Conservation (phyloP, 2,113 vertebrate species). For the Gila orcuttii region DNA sequence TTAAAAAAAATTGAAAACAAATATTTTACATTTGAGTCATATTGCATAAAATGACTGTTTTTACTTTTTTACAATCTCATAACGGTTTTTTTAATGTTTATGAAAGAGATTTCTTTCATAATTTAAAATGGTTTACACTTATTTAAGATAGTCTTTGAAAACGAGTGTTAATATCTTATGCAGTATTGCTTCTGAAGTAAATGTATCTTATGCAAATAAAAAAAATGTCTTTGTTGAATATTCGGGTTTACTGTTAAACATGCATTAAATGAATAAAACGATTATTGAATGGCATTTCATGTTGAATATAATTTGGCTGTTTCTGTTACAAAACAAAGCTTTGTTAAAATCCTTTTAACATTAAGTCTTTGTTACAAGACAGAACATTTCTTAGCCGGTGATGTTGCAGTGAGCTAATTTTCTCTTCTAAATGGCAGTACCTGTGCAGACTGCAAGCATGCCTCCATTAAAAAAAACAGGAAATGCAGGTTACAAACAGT, state of each 20-base stretch:
- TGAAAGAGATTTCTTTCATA: too few relatives aligned
- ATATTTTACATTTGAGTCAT: background rate
- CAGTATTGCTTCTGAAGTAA: background rate
- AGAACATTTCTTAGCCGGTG: background rate
- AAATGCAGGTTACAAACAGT: background rate
- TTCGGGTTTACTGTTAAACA: background rate
- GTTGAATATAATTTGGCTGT: background rate
- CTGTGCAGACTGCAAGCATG: background rate
- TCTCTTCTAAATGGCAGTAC: background rate
- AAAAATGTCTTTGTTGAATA: background rate
- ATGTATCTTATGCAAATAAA: background rate
- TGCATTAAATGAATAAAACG: background rate
- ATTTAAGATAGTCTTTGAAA: background rate
- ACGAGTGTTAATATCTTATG: background rate
- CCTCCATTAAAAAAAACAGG: background rate
- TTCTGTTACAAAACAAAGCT: background rate
- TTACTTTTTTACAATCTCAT: background rate
- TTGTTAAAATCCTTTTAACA: slow-evolving; percentile 15
- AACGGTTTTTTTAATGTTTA: too few relatives aligned
- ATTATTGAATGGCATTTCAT: background rate
- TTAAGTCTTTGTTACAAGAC: background rate
- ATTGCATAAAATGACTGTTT: background rate
- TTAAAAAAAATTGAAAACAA: background rate
- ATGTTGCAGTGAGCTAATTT: background rate
- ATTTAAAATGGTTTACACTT: too few relatives aligned